These are phyloP conservation scores for Cygnus buccinator DNA, from an alignment of 2,113 vertebrate genomes.

Conservation along the genomic window DNA sequence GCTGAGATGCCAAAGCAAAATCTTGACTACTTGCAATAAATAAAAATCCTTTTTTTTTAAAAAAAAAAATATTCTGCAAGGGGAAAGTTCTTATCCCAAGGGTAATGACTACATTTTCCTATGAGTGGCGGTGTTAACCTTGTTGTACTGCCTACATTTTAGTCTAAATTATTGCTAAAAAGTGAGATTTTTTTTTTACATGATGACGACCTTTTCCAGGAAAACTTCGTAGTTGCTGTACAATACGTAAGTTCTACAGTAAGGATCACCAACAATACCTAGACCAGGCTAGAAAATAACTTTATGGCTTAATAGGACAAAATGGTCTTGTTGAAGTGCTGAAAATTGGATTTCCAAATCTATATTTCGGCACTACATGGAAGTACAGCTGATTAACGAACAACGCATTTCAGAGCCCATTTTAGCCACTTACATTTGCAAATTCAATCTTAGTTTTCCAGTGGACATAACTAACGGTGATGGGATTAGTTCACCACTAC, in stretches of 20 bases:
- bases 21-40: conserved; percentile 38
- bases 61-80: conserved; percentile 19
- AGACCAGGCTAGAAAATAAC: background rate
- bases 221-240: background rate
- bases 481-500: conserved; percentile 41
- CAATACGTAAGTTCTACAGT: background rate
- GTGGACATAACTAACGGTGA: background rate
- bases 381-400: conserved; percentile 3
- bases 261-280: background rate
- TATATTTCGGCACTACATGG: background rate
- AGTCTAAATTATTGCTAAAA: conserved; percentile 53
- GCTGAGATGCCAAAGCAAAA: conserved; percentile 20
- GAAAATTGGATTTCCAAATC: background rate
- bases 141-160: conserved; percentile 25
- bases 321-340: background rate
- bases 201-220: background rate
- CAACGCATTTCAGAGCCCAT: background rate
- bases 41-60: background rate
- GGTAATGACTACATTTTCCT: conserved; percentile 44
- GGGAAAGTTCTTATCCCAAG: conserved; percentile 37
- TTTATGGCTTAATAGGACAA: background rate
- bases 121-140: conserved; percentile 23
- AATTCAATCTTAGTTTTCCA: conserved; percentile 6
- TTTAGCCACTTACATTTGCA: background rate
- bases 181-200: background rate